Evolutionary conservation across 2,888 invertebrate genomes (phyloP), one percentile per base, ranked within the genome.

Genomic region (Heteromurus nitidus): DNA sequence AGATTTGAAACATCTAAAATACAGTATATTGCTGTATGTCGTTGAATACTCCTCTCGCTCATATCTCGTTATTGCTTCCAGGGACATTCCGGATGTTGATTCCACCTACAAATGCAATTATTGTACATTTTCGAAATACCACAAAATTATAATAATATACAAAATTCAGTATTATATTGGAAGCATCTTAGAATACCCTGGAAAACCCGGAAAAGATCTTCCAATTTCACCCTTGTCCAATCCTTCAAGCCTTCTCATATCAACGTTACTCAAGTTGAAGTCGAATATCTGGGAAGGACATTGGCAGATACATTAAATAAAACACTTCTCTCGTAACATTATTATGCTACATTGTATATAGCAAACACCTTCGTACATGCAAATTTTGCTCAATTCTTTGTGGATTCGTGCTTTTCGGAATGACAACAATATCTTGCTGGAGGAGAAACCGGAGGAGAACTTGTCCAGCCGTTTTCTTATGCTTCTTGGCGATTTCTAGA

Each of bases 401-500:
- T 0, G 93, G 90, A 89, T 93, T 94, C 1, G 93, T 93, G 88
- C 96, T 96, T 89, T 96, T 97, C 2, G 96, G 96, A 88, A 97
- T 95, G 44, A 93, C 93, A 9, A 92, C 92, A 31, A 96, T 89
- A 13, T 93, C 94, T 60, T 92, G 92, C 88, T 96, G 95, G 9
- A 95, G 87, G n/a, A 92, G 90, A 89, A 93, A 93, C 65, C 94
- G 92, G 2, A 97, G 89, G 44, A 95, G 89, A 30, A 95, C 90
- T 89, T 96, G 96, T 1, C 95, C 95, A 0, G 94, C 91, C 0
- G 93, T 92, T 88, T 94, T 95, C 0, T 90, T 89, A 87, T 93
- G 91, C 86, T 90, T 92, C 13, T 86, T 86, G 1, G 88, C 89
- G 42, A 89, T 85, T 47, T 85, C 82, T 42, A 86, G 80, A 18